Base-by-base conservation (phyloP, 2,797 vertebrate species). In the Borostomias antarcticus region DNA sequence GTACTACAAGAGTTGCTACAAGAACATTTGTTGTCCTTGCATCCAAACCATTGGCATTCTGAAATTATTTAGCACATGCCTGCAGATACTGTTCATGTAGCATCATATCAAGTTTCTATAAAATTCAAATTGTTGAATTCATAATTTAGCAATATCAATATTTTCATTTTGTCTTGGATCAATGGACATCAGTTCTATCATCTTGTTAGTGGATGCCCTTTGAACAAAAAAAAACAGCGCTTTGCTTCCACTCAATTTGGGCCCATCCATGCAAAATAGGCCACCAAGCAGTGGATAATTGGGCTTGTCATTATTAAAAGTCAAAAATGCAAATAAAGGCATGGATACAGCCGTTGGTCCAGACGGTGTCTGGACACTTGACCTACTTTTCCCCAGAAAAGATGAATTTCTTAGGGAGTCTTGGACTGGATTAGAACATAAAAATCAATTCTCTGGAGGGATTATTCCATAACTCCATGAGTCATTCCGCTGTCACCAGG, bases 281-380 rank as follows among this genome's bases (percentile, higher is more conserved):
- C 76, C 89, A 89, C 83, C 84, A 80, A 85, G 85, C 87, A 58
- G 57, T 68, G 80, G 76, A 86, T 90, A 89, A 91, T 89, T 90
- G 84, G 82, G 75, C 75, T 75, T 72, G 78, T 85, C 82, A 89
- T 92, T 84, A 89, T 85, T 81, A 90, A 83, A 92, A 90, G 86
- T 91, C 84, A 86, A 77, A 91, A 81, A 92, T 89, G 89, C 88
- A 89, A 92, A 91, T 91, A 51, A 86, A 70, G 75, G 69, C 68
- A 81, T 71, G 74, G 82, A 81, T 79, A 66, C n/a, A 64, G 65
- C 67, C 51, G 73, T 63, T 21, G 69, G 85, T 88, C 83, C 89
- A 91, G 84, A 86, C 60, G 15, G 68, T 58, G 88, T 90, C 88
- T 91, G 89, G 88, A 84, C 86, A 87, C 84, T 88, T 92, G 90